A percentile compares a stretch with the other conserved stretches of the same genome.
Conservation (phyloP, 2,113 vertebrate species). For the Rattus norvegicus region DNA sequence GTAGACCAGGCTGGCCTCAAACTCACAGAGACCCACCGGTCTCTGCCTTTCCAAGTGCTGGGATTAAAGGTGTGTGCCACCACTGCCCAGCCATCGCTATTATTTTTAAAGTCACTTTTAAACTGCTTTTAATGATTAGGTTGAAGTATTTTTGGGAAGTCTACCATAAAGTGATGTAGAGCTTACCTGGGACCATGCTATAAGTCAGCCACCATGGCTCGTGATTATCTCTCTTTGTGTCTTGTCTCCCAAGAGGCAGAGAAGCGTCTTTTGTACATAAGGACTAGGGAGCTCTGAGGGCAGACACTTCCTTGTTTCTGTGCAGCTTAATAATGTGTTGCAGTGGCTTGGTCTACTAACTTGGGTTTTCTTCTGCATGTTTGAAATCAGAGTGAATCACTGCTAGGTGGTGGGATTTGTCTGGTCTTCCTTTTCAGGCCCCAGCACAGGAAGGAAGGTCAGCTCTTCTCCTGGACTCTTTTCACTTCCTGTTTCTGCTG, state of each 20-base stretch:
- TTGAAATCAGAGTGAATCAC: constrained; percentile 9
- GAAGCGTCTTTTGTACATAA: not conserved
- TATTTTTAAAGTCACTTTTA: not conserved
- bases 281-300: not conserved
- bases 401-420: not conserved
- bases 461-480: not conserved
- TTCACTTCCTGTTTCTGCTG: not conserved
- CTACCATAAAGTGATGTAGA: not conserved
- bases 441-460: no score
- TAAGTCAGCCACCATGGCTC: not conserved
- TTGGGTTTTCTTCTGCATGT: constrained; percentile 24
- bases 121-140: constrained; percentile 23
- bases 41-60: not conserved
- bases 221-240: not conserved
- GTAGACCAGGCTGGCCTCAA: not conserved
- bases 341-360: constrained; percentile 9
- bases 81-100: not conserved
- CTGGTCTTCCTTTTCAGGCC: constrained; percentile 25
- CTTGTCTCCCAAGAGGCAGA: not conserved
- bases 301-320: not conserved
- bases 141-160: not conserved
- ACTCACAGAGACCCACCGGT: not conserved
- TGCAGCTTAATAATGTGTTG: not conserved
- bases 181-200: not conserved
- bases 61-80: not conserved